phyloP scores from a whole-genome alignment of 2,113 vertebrate species.

The Siniperca knerii region DNA sequence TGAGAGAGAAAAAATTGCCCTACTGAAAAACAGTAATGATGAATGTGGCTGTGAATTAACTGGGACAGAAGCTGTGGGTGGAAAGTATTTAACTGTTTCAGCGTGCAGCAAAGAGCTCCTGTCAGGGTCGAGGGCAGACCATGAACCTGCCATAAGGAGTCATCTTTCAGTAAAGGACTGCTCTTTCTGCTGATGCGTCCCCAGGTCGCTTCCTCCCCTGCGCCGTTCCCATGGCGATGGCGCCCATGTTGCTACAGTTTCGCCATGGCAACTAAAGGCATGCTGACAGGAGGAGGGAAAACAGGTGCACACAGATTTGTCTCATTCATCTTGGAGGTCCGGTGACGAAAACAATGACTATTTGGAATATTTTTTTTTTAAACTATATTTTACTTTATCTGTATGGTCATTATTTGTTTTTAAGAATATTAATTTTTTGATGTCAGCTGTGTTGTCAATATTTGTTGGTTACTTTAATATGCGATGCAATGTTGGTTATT shows the following conservation, averaged over 20 bases:
- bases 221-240: constrained; percentile 67
- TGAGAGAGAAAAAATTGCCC: neutral
- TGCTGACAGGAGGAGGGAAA: constrained; percentile 46
- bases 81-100: neutral
- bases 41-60: neutral
- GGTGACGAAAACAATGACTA: neutral
- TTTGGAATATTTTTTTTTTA: neutral
- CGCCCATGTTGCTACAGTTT: constrained; percentile 56
- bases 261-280: constrained; percentile 66
- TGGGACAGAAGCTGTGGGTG: neutral
- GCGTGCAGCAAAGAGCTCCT: neutral
- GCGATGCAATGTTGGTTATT: neutral
- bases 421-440: neutral
- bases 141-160: neutral
- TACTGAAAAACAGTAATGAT: neutral
- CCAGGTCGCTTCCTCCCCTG: constrained; percentile 60
- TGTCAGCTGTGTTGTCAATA: neutral
- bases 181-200: constrained; percentile 36
- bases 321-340: neutral
- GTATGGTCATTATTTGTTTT: too few species aligned
- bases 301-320: constrained; percentile 52
- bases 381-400: neutral
- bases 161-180: constrained; percentile 3
- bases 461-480: neutral
- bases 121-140: neutral